phyloP scores from a whole-genome alignment of 2,113 vertebrate genomes.

The Alexandromys fortis region DNA sequence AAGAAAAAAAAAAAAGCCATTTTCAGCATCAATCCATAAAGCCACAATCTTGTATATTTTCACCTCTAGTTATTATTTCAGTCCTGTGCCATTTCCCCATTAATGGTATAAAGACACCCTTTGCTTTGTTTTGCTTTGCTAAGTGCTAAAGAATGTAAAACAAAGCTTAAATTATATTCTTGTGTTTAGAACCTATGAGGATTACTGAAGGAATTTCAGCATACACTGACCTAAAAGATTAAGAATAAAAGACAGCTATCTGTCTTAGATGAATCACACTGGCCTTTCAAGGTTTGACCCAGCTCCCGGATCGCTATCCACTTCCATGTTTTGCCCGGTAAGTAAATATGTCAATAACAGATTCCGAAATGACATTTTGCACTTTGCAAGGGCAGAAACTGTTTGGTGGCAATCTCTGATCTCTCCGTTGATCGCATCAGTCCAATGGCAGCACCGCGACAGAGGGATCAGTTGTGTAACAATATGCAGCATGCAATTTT shows the following conservation, averaged over 20 bases:
- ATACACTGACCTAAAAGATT: conserved; percentile 53
- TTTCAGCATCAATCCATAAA: background rate
- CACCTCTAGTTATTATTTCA: background rate
- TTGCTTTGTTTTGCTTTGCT: background rate
- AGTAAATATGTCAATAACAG: conserved; percentile 48
- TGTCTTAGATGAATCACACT: conserved; percentile 15
- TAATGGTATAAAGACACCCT: conserved; percentile 33
- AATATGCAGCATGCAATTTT: conserved; percentile 61
- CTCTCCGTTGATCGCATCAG: conserved; percentile 57
- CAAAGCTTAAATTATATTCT: conserved; percentile 19
- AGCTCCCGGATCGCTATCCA: background rate
- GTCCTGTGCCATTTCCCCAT: background rate
- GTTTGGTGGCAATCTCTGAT: conserved; percentile 61
- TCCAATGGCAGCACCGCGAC: conserved; percentile 63
- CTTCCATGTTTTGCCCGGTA: conserved; percentile 26
- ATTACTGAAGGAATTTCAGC: conserved; percentile 46
- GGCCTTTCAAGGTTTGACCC: conserved; percentile 20
- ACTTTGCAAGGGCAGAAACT: conserved; percentile 52
- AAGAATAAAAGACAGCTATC: conserved; percentile 37
- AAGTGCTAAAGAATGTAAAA: conserved; percentile 32
- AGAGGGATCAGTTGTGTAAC: conserved; percentile 68
- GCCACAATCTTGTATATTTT: background rate
- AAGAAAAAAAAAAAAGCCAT: conserved; percentile 30
- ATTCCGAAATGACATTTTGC: conserved; percentile 42
- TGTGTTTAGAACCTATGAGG: conserved; percentile 33